Evolutionary conservation across 1,140 invertebrate genomes (phyloP).

Genomic region (Lethocerus indicus): DNA sequence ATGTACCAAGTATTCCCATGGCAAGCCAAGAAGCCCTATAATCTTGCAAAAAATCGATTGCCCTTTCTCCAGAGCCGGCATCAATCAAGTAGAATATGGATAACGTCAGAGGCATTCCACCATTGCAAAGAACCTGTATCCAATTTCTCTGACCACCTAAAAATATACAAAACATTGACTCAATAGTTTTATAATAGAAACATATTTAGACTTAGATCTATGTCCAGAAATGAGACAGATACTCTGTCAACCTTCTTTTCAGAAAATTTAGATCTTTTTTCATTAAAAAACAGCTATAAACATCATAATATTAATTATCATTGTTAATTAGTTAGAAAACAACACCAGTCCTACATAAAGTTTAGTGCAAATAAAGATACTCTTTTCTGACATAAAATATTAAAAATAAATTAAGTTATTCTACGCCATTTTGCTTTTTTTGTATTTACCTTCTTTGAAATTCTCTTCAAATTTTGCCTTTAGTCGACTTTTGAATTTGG

Average conservation of each 20-base stretch:
- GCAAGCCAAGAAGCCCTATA: constrained; percentile 69
- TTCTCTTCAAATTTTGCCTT: constrained; percentile 63
- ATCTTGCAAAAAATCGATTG: constrained; percentile 58
- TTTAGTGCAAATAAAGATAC: too few relatives aligned
- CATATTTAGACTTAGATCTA: neutral
- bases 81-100: constrained; percentile 67
- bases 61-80: constrained; percentile 54
- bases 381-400: too few relatives aligned
- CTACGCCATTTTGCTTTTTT: too few relatives aligned
- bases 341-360: too few relatives aligned
- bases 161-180: constrained; percentile 11
- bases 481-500: constrained; percentile 48
- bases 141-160: constrained; percentile 71
- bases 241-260: too few relatives aligned
- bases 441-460: constrained; percentile 60
- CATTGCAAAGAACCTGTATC: constrained; percentile 83
- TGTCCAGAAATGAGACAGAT: too few relatives aligned
- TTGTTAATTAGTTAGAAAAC: too few relatives aligned
- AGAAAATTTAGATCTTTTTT: too few relatives aligned
- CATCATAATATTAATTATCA: too few relatives aligned
- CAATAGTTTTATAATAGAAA: neutral
- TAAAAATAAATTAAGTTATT: too few relatives aligned
- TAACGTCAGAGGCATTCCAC: constrained; percentile 63
- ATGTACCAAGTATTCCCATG: constrained; percentile 59
- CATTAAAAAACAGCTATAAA: too few relatives aligned